Conservation (phyloP, 2,113 vertebrate species). For the Hoplias malabaricus region DNA sequence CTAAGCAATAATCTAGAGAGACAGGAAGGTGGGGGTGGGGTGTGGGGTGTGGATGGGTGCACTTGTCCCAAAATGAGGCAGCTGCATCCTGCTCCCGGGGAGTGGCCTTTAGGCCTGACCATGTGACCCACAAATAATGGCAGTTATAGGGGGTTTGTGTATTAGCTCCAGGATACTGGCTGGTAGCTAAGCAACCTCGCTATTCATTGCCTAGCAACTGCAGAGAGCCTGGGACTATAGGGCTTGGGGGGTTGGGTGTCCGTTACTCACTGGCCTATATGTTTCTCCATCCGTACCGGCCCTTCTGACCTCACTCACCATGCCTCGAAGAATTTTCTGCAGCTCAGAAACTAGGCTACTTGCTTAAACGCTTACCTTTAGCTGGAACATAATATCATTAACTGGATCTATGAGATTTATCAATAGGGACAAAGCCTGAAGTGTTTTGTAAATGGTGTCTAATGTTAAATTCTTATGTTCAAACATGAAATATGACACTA, state of each 20-base stretch:
- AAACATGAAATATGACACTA: no score
- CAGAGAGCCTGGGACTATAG: slow-evolving; percentile 55
- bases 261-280: slow-evolving; percentile 59
- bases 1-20: neutral
- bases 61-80: slow-evolving; percentile 48
- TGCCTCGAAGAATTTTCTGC: neutral
- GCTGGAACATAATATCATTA: neutral
- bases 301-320: slow-evolving; percentile 52
- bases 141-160: slow-evolving; percentile 55
- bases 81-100: slow-evolving; percentile 57
- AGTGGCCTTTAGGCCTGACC: slow-evolving; percentile 62
- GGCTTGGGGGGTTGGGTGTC: slow-evolving; percentile 60
- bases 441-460: neutral
- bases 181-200: slow-evolving; percentile 68
- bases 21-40: neutral
- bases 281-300: slow-evolving; percentile 55
- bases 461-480: no score
- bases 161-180: slow-evolving; percentile 55
- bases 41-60: neutral
- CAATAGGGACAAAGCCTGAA: neutral
- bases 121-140: slow-evolving; percentile 69
- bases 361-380: neutral
- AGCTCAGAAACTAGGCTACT: neutral
- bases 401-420: neutral
- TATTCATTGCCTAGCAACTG: slow-evolving; percentile 72